Percentiles rank a stretch among this genome's conserved stretches.
phyloP scores from a whole-genome alignment of 1,140 invertebrate species.

The Heliconius hermathena region DNA sequence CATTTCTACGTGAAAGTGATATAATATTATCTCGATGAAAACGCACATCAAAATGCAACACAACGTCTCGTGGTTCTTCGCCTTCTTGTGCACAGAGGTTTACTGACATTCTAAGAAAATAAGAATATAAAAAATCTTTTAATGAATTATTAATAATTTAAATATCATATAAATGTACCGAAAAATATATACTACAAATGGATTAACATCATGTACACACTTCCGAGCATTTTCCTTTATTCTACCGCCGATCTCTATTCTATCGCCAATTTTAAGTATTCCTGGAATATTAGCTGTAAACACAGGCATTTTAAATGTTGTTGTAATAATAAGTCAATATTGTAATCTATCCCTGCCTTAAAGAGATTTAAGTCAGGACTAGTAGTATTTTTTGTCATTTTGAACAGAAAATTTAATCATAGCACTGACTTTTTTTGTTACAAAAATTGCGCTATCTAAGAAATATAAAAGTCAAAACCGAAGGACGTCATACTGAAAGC shows the following conservation, averaged over 20 bases:
- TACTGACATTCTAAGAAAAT: slow-evolving; percentile 65
- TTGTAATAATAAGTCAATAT: slow-evolving; percentile 34
- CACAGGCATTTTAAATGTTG: slow-evolving; percentile 62
- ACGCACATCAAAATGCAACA: slow-evolving; percentile 73
- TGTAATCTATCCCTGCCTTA: slow-evolving; percentile 41
- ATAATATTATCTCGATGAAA: slow-evolving; percentile 77
- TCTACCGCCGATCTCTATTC: slow-evolving; percentile 75
- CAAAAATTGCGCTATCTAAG: slow-evolving; percentile 3
- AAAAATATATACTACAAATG: background rate
- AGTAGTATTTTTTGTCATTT: slow-evolving; percentile 65
- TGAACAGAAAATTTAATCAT: slow-evolving; percentile 76
- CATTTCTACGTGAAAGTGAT: slow-evolving; percentile 68
- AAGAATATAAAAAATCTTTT: background rate
- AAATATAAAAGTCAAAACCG: slow-evolving; percentile 2
- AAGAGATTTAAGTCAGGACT: slow-evolving; percentile 51
- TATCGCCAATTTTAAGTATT: slow-evolving; percentile 72
- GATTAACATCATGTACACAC: slow-evolving; percentile 42
- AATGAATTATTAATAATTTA: no score
- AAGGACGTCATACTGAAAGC: background rate
- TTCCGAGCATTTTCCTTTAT: slow-evolving; percentile 75
- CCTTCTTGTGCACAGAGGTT: slow-evolving; percentile 74
- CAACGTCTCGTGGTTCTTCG: slow-evolving; percentile 72
- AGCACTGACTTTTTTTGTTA: slow-evolving; percentile 44
- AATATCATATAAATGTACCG: no score
- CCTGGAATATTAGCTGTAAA: slow-evolving; percentile 72